phyloP scores from a whole-genome alignment of 2,113 vertebrate species.

The Pseudorhombus dupliciocellatus region DNA sequence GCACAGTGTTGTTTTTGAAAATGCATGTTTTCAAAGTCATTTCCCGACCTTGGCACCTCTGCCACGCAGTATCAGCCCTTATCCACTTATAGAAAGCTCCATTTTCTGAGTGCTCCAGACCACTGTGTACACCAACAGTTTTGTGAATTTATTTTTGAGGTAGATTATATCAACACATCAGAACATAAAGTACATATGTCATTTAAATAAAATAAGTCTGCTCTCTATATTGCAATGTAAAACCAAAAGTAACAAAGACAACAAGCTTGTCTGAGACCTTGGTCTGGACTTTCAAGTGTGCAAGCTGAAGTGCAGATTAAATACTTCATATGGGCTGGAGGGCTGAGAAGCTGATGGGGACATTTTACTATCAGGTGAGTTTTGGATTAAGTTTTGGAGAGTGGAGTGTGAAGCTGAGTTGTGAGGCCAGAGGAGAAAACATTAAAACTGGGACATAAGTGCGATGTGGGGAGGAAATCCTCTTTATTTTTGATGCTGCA shows the following conservation, averaged over 20 bases:
- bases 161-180: no score
- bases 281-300: no score
- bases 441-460: constrained; percentile 32
- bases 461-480: constrained; percentile 9
- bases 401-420: not conserved
- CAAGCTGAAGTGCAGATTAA: constrained; percentile 6
- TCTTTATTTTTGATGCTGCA: constrained; percentile 28
- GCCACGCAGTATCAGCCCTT: not conserved
- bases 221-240: no score
- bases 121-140: no score
- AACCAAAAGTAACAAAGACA: no score
- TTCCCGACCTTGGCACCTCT: constrained; percentile 7
- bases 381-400: constrained; percentile 5
- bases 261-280: no score
- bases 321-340: not conserved
- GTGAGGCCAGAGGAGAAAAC: not conserved
- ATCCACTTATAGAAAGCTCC: constrained; percentile 4
- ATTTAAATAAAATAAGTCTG: no score
- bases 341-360: no score
- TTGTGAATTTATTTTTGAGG: no score
- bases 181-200: no score
- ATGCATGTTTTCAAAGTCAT: constrained; percentile 12
- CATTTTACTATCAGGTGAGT: no score
- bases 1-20: constrained; percentile 7
- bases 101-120: not conserved